Evolutionary conservation across 2,113 vertebrate genomes (phyloP).

Genomic region (Rhinolophus sinicus): DNA sequence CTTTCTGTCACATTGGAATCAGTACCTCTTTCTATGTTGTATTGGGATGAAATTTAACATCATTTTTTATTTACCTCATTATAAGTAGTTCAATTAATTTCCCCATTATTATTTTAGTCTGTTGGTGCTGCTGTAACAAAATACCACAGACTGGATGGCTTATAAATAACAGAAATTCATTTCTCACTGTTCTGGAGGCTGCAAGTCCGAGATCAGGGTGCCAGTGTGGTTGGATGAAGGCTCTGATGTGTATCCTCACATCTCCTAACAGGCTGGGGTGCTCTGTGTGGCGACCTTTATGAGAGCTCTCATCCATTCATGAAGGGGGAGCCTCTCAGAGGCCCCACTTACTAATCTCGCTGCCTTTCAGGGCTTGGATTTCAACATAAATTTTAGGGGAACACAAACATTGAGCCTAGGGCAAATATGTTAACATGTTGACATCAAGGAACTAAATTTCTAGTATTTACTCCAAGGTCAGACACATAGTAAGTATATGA

Average conservation of each 20-base stretch:
- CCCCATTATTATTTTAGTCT: background rate
- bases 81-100: background rate
- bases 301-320: background rate
- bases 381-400: background rate
- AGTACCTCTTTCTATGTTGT: background rate
- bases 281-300: background rate
- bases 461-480: background rate
- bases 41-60: background rate
- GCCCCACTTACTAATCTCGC: background rate
- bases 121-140: background rate
- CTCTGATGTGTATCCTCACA: background rate
- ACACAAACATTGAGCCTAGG: background rate
- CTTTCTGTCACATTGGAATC: background rate
- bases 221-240: background rate
- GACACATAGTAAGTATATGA: background rate
- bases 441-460: background rate
- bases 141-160: background rate
- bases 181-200: background rate
- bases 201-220: background rate
- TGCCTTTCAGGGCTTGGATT: background rate
- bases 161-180: background rate
- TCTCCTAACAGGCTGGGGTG: background rate
- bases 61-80: background rate
- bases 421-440: background rate
- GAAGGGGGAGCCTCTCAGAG: background rate